Evolutionary conservation across 2,888 invertebrate genomes (phyloP).

Genomic region (Lepidonotus clava): DNA sequence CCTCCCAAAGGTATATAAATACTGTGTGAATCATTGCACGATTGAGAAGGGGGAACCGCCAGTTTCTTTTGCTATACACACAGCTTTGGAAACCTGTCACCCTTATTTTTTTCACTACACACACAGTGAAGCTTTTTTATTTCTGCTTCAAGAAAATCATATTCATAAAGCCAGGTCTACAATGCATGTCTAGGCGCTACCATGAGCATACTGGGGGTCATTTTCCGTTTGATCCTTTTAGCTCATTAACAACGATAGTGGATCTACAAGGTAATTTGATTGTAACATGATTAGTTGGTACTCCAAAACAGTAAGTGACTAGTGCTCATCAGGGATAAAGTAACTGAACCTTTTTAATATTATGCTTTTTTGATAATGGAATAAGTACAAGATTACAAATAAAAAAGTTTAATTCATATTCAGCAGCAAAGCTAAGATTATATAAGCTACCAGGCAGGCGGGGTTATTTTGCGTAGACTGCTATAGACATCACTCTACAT

Average conservation of each 20-base stretch:
- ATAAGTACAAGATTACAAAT: conserved; percentile 9
- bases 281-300: conserved; percentile 40
- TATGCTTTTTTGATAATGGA: not conserved
- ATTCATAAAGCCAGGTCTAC: conserved; percentile 29
- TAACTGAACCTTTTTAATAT: not conserved
- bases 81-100: not conserved
- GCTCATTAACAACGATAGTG: not conserved
- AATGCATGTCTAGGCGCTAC: not conserved
- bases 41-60: not conserved
- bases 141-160: conserved; percentile 50
- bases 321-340: conserved; percentile 26
- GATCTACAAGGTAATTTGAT: conserved; percentile 5
- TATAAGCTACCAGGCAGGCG: not conserved
- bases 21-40: conserved; percentile 35
- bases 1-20: conserved; percentile 11
- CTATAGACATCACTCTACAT: not conserved
- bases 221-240: not conserved
- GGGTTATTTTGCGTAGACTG: conserved; percentile 35
- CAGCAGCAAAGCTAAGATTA: conserved; percentile 23
- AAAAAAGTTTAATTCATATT: conserved; percentile 1
- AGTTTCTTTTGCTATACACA: not conserved
- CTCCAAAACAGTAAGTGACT: conserved; percentile 37
- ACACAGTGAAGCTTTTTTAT: conserved; percentile 50
- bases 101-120: conserved; percentile 2
- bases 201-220: not conserved